Evolutionary conservation across 1,140 invertebrate genomes (phyloP).

Genomic region (Cepaea nemoralis): DNA sequence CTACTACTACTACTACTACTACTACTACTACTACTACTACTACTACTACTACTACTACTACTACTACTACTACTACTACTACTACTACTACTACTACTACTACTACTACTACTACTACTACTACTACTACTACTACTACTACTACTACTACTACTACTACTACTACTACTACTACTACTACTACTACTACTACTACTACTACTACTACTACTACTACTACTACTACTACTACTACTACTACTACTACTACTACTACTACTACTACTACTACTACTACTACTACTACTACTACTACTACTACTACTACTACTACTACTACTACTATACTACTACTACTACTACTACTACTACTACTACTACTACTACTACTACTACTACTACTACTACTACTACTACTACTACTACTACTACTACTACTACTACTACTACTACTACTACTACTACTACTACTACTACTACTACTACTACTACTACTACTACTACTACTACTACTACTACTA

Average conservation of each 20-base stretch:
- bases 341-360: conserved; percentile 3
- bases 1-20: not conserved
- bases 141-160: not conserved
- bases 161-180: not conserved
- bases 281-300: conserved; percentile 1
- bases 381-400: not conserved
- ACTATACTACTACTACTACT: no score
- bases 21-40: conserved; percentile 1
- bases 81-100: not conserved
- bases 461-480: not conserved
- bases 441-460: not conserved
- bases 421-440: not conserved
- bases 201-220: no score
- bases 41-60: not conserved
- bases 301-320: not conserved
- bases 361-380: conserved; percentile 1
- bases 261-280: not conserved
- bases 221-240: no score
- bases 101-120: not conserved
- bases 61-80: not conserved
- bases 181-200: not conserved
- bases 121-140: not conserved
- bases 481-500: not conserved
- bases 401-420: not conserved
- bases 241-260: not conserved